Base-by-base conservation (phyloP, 2,113 vertebrate species). In the Podocnemis expansa region DNA sequence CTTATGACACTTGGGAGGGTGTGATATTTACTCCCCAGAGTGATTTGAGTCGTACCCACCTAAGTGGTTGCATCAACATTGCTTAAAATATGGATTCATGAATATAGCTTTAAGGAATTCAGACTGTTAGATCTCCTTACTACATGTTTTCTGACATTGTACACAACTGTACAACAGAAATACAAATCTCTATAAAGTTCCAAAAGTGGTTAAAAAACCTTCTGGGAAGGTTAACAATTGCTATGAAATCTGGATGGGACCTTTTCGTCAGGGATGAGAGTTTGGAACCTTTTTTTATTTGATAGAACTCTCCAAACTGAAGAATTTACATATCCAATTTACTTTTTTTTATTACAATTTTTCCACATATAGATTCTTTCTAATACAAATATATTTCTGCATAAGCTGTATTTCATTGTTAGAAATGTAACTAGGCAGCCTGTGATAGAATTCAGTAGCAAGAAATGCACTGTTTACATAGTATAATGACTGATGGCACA, bases 401-500 rank as follows among this genome's bases (percentile, higher is more conserved):
- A 73, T 73, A 41, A 41, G 38, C 34, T 70, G n/a, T 70, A 70
- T 70, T 70, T 73, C n/a, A 73, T 73, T 73, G n/a, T 73, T 73
- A 38, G 41, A 52, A 24, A 38, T 24, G n/a, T 73, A 73, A 73
- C 34, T 24, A 38, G 21, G 38, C 38, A 73, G 82, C 81, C 90
- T 19, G 55, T 2, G 85, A n/a, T 54, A 83, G 24, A 47, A 88
- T 85, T 87, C 51, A 87, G 14, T 60, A 89, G 31, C 85, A 56
- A 93, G 78, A 78, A 63, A 8, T 11, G 58, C 25, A 84, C 75
- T 94, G 63, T 94, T 84, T 93, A 81, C 54, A 88, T 67, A 92
- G 78, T 89, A 5, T 43, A 75, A 93, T 60, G 96, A 88, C 93
- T 96, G 90, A 93, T 91, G 89, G 85, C 76, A 87, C 93, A 86